These are phyloP conservation scores for Catalaphyllia jardinei DNA, from an alignment of 64 coral and sea anemone species.

Conservation along the genomic window DNA sequence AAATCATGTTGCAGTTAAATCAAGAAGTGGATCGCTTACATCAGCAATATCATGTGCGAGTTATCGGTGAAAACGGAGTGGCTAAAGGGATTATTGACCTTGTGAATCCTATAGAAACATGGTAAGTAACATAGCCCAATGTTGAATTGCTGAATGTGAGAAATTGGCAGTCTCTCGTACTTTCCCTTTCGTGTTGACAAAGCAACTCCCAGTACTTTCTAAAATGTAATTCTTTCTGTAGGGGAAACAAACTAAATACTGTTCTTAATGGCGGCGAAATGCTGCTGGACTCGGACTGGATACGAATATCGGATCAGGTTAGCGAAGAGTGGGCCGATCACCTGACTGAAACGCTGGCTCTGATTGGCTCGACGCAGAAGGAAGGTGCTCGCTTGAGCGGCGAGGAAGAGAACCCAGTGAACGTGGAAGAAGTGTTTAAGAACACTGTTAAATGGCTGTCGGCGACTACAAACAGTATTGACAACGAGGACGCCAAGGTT, in stretches of 20 bases:
- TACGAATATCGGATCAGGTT: constrained; percentile 82
- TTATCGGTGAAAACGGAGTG: constrained; percentile 93
- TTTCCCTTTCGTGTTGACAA: no score
- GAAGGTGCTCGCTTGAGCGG: constrained; percentile 61
- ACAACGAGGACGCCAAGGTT: constrained; percentile 93
- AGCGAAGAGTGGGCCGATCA: constrained; percentile 79
- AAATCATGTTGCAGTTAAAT: constrained; percentile 79
- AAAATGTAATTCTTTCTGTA: constrained; percentile 5
- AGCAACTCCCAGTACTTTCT: background rate
- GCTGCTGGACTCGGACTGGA: constrained; percentile 88
- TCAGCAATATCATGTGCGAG: constrained; percentile 91
- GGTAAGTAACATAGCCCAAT: constrained; percentile 43
- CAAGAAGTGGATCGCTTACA: constrained; percentile 82
- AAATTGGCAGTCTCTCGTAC: no score
- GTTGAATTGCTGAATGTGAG: no score
- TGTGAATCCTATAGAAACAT: constrained; percentile 94
- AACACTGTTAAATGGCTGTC: constrained; percentile 83
- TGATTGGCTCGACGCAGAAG: constrained; percentile 89
- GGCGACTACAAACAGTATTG: constrained; percentile 81
- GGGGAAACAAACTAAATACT: constrained; percentile 85
- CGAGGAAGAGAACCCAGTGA: constrained; percentile 62
- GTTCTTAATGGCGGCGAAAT: constrained; percentile 70
- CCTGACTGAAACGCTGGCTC: constrained; percentile 48
- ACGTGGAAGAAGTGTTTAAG: constrained; percentile 77
- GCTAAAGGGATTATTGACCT: constrained; percentile 97